Percentiles rank a stretch among this genome's conserved stretches.
Evolutionary conservation across 2,888 invertebrate genomes (phyloP).

Genomic region (Trissolcus brochymenae): DNA sequence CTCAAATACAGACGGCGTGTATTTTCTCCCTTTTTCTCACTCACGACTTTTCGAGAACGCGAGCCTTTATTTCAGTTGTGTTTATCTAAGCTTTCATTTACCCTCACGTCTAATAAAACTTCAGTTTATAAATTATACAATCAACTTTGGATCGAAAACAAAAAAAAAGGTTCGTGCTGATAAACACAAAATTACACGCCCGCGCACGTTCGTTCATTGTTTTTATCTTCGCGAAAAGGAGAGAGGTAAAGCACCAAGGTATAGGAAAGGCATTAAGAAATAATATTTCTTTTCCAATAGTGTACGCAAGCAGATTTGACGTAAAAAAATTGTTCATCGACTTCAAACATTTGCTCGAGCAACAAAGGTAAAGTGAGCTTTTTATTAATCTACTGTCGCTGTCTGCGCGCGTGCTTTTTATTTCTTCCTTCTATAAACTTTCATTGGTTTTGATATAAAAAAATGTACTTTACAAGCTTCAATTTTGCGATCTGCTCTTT

Average conservation of each 20-base stretch:
- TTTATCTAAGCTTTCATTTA: conserved; percentile 48
- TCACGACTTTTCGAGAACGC: conserved; percentile 5
- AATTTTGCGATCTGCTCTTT: background rate
- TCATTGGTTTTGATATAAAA: conserved; percentile 18
- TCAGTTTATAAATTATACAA: conserved; percentile 46
- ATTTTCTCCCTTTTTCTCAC: conserved; percentile 10
- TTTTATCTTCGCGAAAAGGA: conserved; percentile 15
- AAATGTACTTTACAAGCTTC: conserved; percentile 8
- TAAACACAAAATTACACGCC: conserved; percentile 24
- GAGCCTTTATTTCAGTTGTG: conserved; percentile 45
- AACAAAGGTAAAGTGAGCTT: conserved; percentile 1
- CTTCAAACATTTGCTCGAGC: conserved; percentile 4
- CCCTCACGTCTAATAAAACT: conserved; percentile 36
- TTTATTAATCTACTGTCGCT: conserved; percentile 23
- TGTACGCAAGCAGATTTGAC: too few relatives aligned
- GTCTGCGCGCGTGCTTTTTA: conserved; percentile 8
- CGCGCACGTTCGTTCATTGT: conserved; percentile 16
- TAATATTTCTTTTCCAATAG: background rate
- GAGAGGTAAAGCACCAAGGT: background rate
- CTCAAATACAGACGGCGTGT: background rate
- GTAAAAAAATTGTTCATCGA: conserved; percentile 9
- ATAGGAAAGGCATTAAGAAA: background rate
- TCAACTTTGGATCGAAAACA: conserved; percentile 8
- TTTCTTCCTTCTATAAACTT: conserved; percentile 15
- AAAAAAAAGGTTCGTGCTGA: background rate